These are phyloP conservation scores for Rhyacichthys aspro DNA, from an alignment of 2,797 vertebrate genomes.

Conservation along the genomic window DNA sequence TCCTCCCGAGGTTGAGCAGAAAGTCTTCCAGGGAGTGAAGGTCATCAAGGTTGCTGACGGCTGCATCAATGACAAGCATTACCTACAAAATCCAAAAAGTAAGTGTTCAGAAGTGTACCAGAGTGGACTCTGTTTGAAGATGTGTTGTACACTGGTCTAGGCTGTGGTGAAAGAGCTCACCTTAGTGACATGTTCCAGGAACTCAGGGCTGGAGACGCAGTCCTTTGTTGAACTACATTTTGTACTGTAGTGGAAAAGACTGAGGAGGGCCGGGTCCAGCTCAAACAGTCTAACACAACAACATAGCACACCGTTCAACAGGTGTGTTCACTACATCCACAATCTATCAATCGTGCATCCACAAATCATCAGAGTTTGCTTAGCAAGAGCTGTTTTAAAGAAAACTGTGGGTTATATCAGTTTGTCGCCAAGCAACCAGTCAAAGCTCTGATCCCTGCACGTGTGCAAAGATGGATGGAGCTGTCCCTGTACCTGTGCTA, in stretches of 20 bases:
- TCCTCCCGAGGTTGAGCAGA: conserved; percentile 88
- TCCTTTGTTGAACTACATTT: conserved; percentile 88
- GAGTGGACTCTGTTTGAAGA: neutral
- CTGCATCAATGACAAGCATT: conserved; percentile 95
- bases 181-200: conserved; percentile 94
- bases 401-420: conserved; percentile 76
- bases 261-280: conserved; percentile 89
- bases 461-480: conserved; percentile 58
- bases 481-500: conserved; percentile 46
- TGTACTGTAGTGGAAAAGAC: conserved; percentile 90
- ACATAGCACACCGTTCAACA: conserved; percentile 52
- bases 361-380: conserved; percentile 50
- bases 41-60: conserved; percentile 91
- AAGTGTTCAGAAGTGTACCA: conserved; percentile 7
- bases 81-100: conserved; percentile 77
- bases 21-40: conserved; percentile 90
- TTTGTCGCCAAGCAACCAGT: conserved; percentile 86
- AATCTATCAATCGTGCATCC: conserved; percentile 40
- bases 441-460: conserved; percentile 72
- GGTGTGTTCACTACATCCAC: conserved; percentile 28
- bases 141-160: conserved; percentile 6
- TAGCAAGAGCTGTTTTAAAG: conserved; percentile 66
- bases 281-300: conserved; percentile 88
- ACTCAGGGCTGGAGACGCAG: conserved; percentile 90
- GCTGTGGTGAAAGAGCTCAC: conserved; percentile 75